Evolutionary conservation across 2,797 vertebrate genomes (phyloP).

Genomic region (Podarcis lilfordi): DNA sequence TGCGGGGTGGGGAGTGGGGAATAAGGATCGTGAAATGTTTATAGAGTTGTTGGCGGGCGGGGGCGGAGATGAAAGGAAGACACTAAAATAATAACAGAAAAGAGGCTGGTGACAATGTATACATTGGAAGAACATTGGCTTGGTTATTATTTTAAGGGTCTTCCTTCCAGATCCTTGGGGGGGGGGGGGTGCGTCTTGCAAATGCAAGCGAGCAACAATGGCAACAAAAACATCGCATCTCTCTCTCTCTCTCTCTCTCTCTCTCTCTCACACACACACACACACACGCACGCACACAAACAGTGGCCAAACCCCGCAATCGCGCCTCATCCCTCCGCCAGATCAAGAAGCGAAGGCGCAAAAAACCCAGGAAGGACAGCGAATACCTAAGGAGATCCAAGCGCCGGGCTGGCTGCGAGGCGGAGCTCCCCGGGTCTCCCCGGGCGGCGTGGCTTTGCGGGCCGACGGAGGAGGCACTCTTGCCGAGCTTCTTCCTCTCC

Average conservation of each 20-base stretch:
- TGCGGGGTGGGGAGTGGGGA: no score
- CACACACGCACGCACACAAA: not conserved
- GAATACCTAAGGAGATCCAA: constrained; percentile 1
- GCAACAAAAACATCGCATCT: not conserved
- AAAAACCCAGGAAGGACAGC: not conserved
- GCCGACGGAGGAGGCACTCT: not conserved
- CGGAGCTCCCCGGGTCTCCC: not conserved
- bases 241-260: not conserved
- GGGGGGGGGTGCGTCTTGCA: not conserved
- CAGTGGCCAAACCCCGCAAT: not conserved
- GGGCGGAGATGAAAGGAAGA: not conserved
- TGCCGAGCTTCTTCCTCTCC: not conserved
- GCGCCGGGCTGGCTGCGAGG: not conserved
- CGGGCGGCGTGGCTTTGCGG: not conserved
- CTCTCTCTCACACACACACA: not conserved
- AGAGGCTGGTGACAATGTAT: not conserved
- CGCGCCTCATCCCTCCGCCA: not conserved
- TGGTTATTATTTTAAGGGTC: not conserved
- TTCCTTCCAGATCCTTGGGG: not conserved
- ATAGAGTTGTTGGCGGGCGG: not conserved
- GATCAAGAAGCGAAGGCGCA: not conserved
- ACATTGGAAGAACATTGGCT: not conserved
- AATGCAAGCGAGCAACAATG: not conserved
- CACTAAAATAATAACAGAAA: not conserved
- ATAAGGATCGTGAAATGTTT: no score